Evolutionary conservation across 2,888 invertebrate genomes (phyloP), one percentile per base, ranked within the genome.

Genomic region (Harpalus rubripes): DNA sequence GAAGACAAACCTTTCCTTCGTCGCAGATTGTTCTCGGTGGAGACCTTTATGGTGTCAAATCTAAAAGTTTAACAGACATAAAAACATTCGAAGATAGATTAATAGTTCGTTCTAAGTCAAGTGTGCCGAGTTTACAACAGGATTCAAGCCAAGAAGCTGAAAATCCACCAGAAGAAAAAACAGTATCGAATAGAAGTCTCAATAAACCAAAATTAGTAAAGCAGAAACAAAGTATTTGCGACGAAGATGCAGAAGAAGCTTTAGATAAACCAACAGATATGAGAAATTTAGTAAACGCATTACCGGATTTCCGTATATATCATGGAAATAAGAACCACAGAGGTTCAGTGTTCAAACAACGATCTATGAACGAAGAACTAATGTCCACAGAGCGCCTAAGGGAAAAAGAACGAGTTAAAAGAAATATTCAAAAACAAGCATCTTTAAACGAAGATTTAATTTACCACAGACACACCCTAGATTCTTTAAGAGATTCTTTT

Each of bases 381-480:
- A 96, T 97, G 95, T 97, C 96, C 1, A 95, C 95, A n/a, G 97
- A 97, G 88, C 92, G 97, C 83, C 91, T 97, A 88, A 92, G 95
- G 86, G 97, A 97, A 90, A 97, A 97, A 88, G 97, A 97, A 89
- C 93, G 93, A 74, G 94, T 97, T 18, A 93, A 96, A 85, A 95
- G 95, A 89, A 96, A 97, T 89, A 97, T 97, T 87, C 96, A 96
- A 90, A 97, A 97, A 89, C 97, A 97, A 91, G 96, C 96, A 26
- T 97, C 97, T 6, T 91, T 97, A 12, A 97, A 97, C 89, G 97
- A 97, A 90, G 96, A 97, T 86, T 94, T 97, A 86, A 94, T 97
- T 84, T 96, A 94, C 89, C 93, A 94, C 85, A 93, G 94, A 80
- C 93, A 94, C 84, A 94, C 95, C 12, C 92, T 95, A 85, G 95